Evolutionary conservation across 2,113 vertebrate genomes (phyloP).

Genomic region (Lasiurus cinereus): DNA sequence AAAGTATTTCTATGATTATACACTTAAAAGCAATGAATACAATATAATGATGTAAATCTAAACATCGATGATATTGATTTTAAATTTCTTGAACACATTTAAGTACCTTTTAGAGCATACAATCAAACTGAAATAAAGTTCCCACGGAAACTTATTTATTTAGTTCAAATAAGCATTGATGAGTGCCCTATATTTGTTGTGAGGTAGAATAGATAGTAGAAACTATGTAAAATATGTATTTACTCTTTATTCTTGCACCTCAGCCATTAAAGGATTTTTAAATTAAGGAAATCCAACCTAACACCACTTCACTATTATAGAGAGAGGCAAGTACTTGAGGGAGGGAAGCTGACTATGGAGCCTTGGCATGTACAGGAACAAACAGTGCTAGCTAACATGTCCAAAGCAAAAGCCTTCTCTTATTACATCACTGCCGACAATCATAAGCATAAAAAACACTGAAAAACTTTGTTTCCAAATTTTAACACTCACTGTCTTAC

Average conservation of each 20-base stretch:
- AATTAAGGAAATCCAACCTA: background rate
- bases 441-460: background rate
- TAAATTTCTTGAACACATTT: background rate
- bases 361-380: background rate
- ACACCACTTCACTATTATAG: background rate
- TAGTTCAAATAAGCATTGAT: background rate
- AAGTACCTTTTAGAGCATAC: background rate
- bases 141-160: background rate
- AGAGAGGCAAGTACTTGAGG: background rate
- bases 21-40: background rate
- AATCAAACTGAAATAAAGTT: background rate
- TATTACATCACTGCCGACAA: background rate
- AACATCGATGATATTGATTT: background rate
- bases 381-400: background rate
- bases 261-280: background rate
- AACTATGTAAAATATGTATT: background rate
- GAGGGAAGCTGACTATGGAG: background rate
- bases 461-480: background rate
- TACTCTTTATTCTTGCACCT: background rate
- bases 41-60: background rate
- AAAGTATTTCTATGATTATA: background rate
- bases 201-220: background rate
- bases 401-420: background rate
- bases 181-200: background rate
- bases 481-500: background rate